Evolutionary conservation across 1,140 invertebrate genomes (phyloP).

Genomic region (Diorhabda sublineata): DNA sequence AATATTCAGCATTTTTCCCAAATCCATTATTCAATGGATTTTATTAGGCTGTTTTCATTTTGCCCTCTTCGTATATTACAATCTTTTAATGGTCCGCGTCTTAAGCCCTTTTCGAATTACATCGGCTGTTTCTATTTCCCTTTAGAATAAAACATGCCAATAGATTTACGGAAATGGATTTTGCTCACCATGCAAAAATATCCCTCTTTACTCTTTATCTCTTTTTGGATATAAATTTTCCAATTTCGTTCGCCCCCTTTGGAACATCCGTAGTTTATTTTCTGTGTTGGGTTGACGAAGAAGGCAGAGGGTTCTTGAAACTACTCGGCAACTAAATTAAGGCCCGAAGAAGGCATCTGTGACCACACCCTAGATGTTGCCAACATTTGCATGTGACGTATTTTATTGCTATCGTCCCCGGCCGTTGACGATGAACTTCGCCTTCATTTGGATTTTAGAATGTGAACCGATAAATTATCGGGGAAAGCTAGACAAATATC

Average conservation of each 20-base stretch:
- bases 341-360: constrained; percentile 47
- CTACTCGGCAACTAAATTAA: constrained; percentile 49
- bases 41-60: no score
- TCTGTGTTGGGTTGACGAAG: constrained; percentile 26
- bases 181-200: constrained; percentile 8
- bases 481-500: constrained; percentile 6
- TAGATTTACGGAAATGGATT: constrained; percentile 2
- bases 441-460: constrained; percentile 8
- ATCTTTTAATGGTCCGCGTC: background rate
- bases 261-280: constrained; percentile 22
- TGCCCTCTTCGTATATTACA: no score
- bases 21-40: no score
- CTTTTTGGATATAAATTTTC: constrained; percentile 44
- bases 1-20: no score
- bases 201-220: constrained; percentile 27
- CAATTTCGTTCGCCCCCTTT: constrained; percentile 41
- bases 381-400: constrained; percentile 49
- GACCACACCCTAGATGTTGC: constrained; percentile 46
- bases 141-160: background rate
- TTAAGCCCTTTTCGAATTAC: background rate
- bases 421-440: constrained; percentile 33
- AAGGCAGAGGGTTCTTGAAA: constrained; percentile 42
- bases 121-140: background rate
- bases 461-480: constrained; percentile 4
- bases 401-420: constrained; percentile 44